Base-by-base conservation (phyloP, 2,797 vertebrate species). In the Odontamblyopus rebecca region DNA sequence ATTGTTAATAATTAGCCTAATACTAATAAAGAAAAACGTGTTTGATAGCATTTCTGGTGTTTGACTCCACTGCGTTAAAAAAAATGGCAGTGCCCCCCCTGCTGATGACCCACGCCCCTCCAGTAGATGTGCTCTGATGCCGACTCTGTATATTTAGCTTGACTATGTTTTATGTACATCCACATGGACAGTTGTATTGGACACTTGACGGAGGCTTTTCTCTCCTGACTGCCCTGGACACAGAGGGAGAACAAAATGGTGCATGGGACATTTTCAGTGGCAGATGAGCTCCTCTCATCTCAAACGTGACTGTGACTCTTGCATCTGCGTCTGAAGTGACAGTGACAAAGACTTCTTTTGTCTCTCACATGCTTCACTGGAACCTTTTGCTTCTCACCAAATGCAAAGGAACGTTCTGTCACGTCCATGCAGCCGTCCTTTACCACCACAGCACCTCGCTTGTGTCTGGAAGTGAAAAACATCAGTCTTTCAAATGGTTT, bases 281-380 rank as follows among this genome's bases (percentile, higher is more conserved):
- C 72, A 83, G 62, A 18, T 69, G 70, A 44, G 61, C 64, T 71
- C 62, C 65, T 85, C 62, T 59, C 62, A 61, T 85, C 62, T 59
- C 62, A 61, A 70, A 73, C 75, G 44, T 54, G 76, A 76, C 61
- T 77, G 44, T 54, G 76, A 76, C 61, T 75, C 66, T 76, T 62
- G 44, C 59, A 65, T 12, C 61, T 74, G 38, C 50, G 67, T 68
- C 64, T 71, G 73, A 81, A 80, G 48, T 69, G 32, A 74, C 67
- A 69, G 80, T 85, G 84, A 87, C 75, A 73, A 85, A 85, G 80
- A 77, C 76, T 75, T n/a, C 53, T 9, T 79, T 83, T 73, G 79
- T 73, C 84, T 76, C 81, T 88, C 59, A 79, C 71, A 75, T 76
- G 84, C 85, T 79, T 82, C 80, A 72, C 71, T 82, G 81, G 78